phyloP scores from a whole-genome alignment of 2,113 vertebrate genomes.

The Hydropotes inermis region DNA sequence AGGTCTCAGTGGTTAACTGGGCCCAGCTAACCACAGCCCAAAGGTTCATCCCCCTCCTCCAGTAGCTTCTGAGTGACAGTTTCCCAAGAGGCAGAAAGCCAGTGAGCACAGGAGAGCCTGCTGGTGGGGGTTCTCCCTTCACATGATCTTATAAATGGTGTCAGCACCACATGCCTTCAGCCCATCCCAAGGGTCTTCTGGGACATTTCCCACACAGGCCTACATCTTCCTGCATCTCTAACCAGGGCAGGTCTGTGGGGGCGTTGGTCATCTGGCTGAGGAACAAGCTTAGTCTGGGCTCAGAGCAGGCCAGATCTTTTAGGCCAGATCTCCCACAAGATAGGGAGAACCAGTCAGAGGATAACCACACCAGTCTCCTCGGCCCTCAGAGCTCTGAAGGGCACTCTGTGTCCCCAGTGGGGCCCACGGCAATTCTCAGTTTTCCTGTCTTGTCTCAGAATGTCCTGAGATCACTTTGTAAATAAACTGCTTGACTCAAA shows the following conservation, averaged over 20 bases:
- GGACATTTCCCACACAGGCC: neutral
- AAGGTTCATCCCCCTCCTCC: fast-evolving
- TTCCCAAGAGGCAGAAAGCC: neutral
- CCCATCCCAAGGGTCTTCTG: neutral
- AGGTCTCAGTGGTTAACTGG: neutral
- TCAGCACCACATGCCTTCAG: neutral
- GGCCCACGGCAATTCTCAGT: neutral
- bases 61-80: neutral
- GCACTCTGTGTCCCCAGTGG: neutral
- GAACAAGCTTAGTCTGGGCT: neutral
- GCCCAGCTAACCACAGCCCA: neutral
- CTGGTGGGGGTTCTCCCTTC: neutral
- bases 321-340: neutral
- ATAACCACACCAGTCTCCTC: neutral
- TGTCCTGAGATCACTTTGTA: neutral
- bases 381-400: neutral
- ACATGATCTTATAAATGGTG: neutral
- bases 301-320: neutral
- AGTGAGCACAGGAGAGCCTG: neutral
- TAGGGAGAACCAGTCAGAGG: neutral
- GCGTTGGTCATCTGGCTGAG: neutral
- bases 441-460: neutral
- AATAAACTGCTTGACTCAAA: neutral
- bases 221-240: neutral
- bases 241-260: neutral